Evolutionary conservation across 2,113 vertebrate species (phyloP), one percentile per base, ranked within the genome.

Genomic region (Tringa solitaria): DNA sequence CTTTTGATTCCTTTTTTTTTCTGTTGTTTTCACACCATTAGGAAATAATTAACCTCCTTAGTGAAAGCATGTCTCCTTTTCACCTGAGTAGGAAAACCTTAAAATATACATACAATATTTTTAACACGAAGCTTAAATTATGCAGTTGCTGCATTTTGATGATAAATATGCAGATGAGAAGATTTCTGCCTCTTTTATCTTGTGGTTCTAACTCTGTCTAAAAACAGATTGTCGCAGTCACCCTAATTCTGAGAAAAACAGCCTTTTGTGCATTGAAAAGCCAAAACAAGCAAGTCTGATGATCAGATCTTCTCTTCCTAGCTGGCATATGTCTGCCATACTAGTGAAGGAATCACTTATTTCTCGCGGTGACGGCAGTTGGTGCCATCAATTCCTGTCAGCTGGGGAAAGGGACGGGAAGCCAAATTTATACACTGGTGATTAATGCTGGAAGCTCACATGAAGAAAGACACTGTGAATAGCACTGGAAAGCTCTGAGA

Each of bases 31-130:
- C 94, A 95, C 96, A 97, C 96, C 95, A 96, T 98, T 97, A 98
- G 94, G 95, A 98, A 98, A 98, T 98, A 98, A 98, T 98, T 97
- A 98, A 97, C 95, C 94, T 97, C 95, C 93, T 96, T 96, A 96
- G 94, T 95, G 91, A 96, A 97, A 96, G 94, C 95, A 93, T 96
- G 67, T 91, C 93, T 98, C 97, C 97, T 96, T 97, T 97, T 97
- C 97, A 97, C 97, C 97, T 67, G 89, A 95, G 95, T 95, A 96
- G 84, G 87, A 97, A 97, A 98, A 97, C 97, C 97, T 97, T 97
- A 97, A 97, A 98, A 98, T 98, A 98, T 95, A 94, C 96, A 91
- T 96, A 95, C 89, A 96, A 96, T 97, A 95, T 97, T 97, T 97
- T 97, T 98, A 97, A 97, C 97, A 96, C 97, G 96, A 92, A 68